Percentiles rank a stretch among this genome's conserved stretches.
phyloP scores from a whole-genome alignment of 1,140 invertebrate genomes.

The Sminthurides bifidus region DNA sequence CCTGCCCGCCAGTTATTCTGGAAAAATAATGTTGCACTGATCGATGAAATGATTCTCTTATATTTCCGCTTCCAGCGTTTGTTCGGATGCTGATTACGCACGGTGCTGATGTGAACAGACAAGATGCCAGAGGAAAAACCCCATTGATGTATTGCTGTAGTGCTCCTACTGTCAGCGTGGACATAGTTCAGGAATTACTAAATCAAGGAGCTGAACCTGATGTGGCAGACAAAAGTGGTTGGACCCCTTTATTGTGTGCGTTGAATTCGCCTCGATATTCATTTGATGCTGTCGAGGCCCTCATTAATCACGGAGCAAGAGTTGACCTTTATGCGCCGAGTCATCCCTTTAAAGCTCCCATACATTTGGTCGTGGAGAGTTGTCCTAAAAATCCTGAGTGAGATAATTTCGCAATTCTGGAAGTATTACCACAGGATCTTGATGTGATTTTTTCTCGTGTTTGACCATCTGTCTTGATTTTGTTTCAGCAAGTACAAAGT shows the following conservation, averaged over 20 bases:
- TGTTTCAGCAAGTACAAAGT: constrained; percentile 17
- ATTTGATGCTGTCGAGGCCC: constrained; percentile 10
- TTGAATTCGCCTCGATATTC: constrained; percentile 9
- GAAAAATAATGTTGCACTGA: not conserved
- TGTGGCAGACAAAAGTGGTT: constrained; percentile 8
- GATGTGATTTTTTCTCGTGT: not conserved
- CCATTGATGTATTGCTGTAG: constrained; percentile 17
- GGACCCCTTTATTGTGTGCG: constrained; percentile 13
- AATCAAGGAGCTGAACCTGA: constrained; percentile 19
- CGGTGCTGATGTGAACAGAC: constrained; percentile 18
- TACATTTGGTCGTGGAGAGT: constrained; percentile 21
- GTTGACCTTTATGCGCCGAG: constrained; percentile 12
- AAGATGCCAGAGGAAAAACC: constrained; percentile 13
- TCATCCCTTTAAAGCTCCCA: constrained; percentile 18
- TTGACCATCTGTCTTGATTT: not conserved
- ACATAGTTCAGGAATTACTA: constrained; percentile 16
- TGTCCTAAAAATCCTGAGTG: constrained; percentile 14
- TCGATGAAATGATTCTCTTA: not conserved
- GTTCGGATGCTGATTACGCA: constrained; percentile 5
- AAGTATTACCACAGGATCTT: not conserved
- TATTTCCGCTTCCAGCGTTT: constrained; percentile 3
- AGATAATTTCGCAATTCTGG: constrained; percentile 3
- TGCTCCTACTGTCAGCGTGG: not conserved
- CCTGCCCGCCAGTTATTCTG: not conserved
- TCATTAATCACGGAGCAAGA: constrained; percentile 8